These are phyloP conservation scores for Galeopsomyia nigrocyanea DNA, from an alignment of 2,888 invertebrate genomes.

Conservation along the genomic window DNA sequence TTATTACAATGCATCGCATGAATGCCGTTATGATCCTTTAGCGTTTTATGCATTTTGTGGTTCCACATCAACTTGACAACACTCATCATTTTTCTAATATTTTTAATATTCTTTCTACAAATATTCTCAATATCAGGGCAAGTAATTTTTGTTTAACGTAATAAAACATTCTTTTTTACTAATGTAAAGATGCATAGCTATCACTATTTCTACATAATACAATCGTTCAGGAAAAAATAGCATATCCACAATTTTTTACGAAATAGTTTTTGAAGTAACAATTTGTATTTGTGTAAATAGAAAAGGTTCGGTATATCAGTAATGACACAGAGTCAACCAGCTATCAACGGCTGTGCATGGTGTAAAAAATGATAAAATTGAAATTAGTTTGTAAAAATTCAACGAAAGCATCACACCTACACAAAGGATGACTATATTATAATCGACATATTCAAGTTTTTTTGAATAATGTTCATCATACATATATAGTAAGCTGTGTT, in stretches of 20 bases:
- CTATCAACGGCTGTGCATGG: slow-evolving; percentile 13
- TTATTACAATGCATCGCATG: slow-evolving; percentile 28
- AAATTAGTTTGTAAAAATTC: slow-evolving; percentile 34
- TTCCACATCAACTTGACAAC: neutral
- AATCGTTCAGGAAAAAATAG: too few species aligned
- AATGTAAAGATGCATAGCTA: neutral
- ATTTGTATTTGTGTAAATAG: slow-evolving; percentile 62
- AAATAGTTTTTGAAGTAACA: slow-evolving; percentile 51
- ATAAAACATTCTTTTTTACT: slow-evolving; percentile 2
- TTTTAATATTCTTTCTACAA: neutral
- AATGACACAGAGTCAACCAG: slow-evolving; percentile 9
- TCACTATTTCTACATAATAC: neutral
- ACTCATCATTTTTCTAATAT: slow-evolving; percentile 14
- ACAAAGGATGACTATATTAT: slow-evolving; percentile 34
- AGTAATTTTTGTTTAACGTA: slow-evolving; percentile 6
- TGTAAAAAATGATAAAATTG: slow-evolving; percentile 37
- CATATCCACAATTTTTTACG: slow-evolving; percentile 1
- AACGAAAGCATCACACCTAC: slow-evolving; percentile 28
- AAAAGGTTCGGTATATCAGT: slow-evolving; percentile 30
- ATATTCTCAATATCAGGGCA: neutral
- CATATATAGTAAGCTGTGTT: slow-evolving; percentile 60
- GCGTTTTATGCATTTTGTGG: slow-evolving; percentile 14
- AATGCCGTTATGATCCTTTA: slow-evolving; percentile 23
- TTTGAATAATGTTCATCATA: slow-evolving; percentile 49
- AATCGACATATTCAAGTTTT: slow-evolving; percentile 45